phyloP scores from a whole-genome alignment of 2,113 vertebrate species.

The Cathartes aura region DNA sequence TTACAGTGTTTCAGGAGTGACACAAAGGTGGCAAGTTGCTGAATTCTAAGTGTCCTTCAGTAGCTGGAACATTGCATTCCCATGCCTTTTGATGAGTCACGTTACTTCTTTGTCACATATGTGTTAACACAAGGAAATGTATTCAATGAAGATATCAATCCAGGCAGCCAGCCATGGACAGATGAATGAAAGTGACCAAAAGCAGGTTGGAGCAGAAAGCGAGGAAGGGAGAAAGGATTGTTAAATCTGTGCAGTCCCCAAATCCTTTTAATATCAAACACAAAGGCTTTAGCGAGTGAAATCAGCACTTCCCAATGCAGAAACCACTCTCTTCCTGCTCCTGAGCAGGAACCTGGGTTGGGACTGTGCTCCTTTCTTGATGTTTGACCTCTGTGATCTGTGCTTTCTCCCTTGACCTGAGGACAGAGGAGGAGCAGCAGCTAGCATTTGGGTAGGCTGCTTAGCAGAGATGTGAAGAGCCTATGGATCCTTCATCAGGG shows the following conservation, averaged over 20 bases:
- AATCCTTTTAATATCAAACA: constrained; percentile 31
- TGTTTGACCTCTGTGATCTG: not conserved
- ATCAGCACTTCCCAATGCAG: not conserved
- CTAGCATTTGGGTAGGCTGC: not conserved
- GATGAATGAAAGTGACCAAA: constrained; percentile 77
- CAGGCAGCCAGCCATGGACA: constrained; percentile 69
- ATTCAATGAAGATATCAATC: constrained; percentile 76
- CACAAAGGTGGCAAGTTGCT: constrained; percentile 57
- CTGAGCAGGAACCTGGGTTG: not conserved
- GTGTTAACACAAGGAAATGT: constrained; percentile 73
- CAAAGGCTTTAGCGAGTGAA: constrained; percentile 27
- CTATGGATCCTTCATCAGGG: not conserved
- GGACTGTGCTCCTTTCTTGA: not conserved
- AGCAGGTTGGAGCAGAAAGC: constrained; percentile 43
- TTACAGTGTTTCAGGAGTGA: constrained; percentile 43
- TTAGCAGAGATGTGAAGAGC: constrained; percentile 10
- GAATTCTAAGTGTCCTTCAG: constrained; percentile 73
- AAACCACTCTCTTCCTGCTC: not conserved
- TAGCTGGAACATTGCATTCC: constrained; percentile 73
- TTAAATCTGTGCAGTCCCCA: constrained; percentile 41
- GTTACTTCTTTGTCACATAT: constrained; percentile 81
- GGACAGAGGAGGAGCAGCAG: not conserved
- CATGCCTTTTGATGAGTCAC: constrained; percentile 75
- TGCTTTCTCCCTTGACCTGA: not conserved
- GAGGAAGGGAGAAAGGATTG: constrained; percentile 23